A percentile compares a stretch with the other conserved stretches of the same genome.
Evolutionary conservation across 2,797 vertebrate species (phyloP).

Genomic region (Zenarchopterus dispar): DNA sequence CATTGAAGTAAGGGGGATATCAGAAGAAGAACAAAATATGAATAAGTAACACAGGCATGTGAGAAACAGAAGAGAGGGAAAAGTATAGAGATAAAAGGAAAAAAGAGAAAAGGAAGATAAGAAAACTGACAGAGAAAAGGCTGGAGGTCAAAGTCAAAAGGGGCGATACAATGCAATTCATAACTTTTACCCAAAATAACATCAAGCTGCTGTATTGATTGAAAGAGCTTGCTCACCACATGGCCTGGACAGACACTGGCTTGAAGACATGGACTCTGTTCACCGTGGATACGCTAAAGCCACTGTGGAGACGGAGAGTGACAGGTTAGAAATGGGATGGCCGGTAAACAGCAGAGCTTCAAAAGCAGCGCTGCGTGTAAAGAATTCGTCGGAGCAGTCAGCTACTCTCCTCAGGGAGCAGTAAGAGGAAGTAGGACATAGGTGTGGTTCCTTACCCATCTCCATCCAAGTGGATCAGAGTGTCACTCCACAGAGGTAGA

Average conservation of each 20-base stretch:
- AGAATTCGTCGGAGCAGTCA: conserved; percentile 7
- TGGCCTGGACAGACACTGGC: conserved; percentile 97
- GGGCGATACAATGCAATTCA: not conserved
- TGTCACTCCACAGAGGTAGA: conserved; percentile 97
- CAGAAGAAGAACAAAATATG: conserved; percentile 39
- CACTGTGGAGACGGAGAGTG: conserved; percentile 77
- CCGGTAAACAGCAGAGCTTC: not conserved
- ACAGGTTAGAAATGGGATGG: not conserved
- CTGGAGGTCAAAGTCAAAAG: conserved; percentile 31
- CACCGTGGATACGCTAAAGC: conserved; percentile 96
- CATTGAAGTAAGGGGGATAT: conserved; percentile 3
- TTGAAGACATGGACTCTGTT: conserved; percentile 98
- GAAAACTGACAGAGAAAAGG: conserved; percentile 1
- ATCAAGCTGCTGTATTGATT: too few relatives aligned
- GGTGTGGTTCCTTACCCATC: conserved; percentile 89
- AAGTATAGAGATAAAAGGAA: conserved; percentile 25
- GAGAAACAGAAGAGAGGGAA: conserved; percentile 24
- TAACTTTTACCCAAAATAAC: not conserved
- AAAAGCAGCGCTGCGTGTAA: not conserved
- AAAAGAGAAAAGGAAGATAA: conserved; percentile 19
- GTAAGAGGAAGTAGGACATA: conserved; percentile 27
- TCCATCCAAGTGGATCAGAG: conserved; percentile 97
- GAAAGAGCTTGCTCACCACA: conserved; percentile 88
- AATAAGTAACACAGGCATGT: conserved; percentile 21
- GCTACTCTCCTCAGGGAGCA: not conserved